These are phyloP conservation scores for Monodelphis domestica DNA, from an alignment of 2,797 vertebrate species.

Conservation along the genomic window DNA sequence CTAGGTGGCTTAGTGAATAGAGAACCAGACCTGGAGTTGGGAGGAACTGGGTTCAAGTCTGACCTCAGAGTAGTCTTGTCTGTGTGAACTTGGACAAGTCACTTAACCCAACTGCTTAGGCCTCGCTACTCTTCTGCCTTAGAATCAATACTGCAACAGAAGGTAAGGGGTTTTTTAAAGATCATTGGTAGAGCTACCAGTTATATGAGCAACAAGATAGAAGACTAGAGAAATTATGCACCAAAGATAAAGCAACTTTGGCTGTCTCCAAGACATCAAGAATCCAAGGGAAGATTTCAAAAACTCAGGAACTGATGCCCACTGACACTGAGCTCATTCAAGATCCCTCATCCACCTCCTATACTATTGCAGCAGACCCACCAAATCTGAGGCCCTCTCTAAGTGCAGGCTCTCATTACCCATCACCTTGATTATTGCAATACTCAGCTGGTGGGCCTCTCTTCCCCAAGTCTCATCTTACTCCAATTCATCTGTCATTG, in stretches of 20 bases:
- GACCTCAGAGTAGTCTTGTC: no score
- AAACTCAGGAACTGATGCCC: neutral
- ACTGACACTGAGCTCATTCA: neutral
- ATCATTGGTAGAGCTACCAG: neutral
- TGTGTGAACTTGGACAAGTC: no score
- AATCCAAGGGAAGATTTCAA: neutral
- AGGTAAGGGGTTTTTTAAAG: no score
- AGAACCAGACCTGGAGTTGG: no score
- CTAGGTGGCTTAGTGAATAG: no score
- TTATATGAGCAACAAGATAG: neutral
- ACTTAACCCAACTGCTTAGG: no score
- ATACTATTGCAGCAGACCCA: neutral
- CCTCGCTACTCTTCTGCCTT: no score
- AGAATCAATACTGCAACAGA: no score
- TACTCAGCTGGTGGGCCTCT: neutral
- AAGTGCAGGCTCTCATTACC: neutral
- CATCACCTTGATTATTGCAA: neutral
- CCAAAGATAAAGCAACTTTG: neutral
- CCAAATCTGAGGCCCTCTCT: no score
- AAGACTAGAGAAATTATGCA: neutral
- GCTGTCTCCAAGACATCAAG: neutral
- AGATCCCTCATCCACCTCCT: neutral
- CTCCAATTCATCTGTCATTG: neutral
- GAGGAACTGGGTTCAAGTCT: no score
- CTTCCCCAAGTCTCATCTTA: neutral